phyloP scores from a whole-genome alignment of 2,113 vertebrate genomes.

The Hassar affinis region DNA sequence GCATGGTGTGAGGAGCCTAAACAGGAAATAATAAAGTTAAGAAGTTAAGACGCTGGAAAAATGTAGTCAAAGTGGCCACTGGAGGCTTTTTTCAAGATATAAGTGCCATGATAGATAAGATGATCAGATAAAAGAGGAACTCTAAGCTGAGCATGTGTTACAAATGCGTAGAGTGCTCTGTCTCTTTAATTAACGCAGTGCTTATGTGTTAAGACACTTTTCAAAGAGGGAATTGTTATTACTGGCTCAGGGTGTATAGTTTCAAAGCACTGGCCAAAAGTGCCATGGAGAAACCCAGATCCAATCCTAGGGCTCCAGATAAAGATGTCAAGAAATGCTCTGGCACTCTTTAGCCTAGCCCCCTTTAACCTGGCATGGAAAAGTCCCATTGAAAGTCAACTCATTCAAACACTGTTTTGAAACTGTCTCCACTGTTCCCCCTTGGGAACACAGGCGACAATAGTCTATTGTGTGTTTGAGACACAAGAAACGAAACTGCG shows the following conservation, averaged over 20 bases:
- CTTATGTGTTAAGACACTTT: slow-evolving; percentile 45
- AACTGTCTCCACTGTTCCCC: not conserved
- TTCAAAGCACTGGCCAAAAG: slow-evolving; percentile 45
- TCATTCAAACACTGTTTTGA: slow-evolving; percentile 25
- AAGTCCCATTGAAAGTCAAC: slow-evolving; percentile 24
- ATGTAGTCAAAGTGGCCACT: not conserved
- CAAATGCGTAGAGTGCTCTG: slow-evolving; percentile 6
- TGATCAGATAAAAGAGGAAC: not conserved
- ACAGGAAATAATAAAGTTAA: not conserved
- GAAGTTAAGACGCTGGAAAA: not conserved
- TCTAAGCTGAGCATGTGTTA: not conserved
- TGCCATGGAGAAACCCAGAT: slow-evolving; percentile 32
- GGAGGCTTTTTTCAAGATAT: not conserved
- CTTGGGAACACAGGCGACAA: slow-evolving; percentile 19
- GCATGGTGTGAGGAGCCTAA: not conserved
- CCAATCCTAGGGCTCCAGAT: slow-evolving; percentile 38
- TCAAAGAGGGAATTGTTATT: slow-evolving; percentile 53
- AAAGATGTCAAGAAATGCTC: slow-evolving; percentile 46
- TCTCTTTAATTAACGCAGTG: slow-evolving; percentile 46
- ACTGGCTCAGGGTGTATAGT: slow-evolving; percentile 46
- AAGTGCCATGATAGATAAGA: not conserved
- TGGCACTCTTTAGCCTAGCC: slow-evolving; percentile 36
- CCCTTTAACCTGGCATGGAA: slow-evolving; percentile 28
- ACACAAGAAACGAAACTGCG: not conserved
- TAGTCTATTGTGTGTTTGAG: slow-evolving; percentile 18